A percentile compares a stretch with the other conserved stretches of the same genome.
Evolutionary conservation across 2,113 vertebrate genomes (phyloP).

Genomic region (Protobothrops mucrosquamatus): DNA sequence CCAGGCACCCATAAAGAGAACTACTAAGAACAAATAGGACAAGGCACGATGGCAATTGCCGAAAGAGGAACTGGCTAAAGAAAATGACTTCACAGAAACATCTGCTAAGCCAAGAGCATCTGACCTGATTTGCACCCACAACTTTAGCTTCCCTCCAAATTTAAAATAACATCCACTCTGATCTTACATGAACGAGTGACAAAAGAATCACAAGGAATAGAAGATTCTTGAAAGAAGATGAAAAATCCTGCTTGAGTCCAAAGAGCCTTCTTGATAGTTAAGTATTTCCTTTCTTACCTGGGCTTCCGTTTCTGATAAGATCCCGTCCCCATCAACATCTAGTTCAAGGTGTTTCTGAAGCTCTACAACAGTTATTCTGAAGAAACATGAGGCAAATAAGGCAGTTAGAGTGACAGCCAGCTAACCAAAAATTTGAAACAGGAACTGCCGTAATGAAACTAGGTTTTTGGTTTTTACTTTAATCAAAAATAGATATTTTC

Average conservation of each 20-base stretch:
- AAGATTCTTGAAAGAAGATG: not conserved
- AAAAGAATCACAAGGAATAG: not conserved
- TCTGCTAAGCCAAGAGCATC: not conserved
- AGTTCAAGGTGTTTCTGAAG: constrained; percentile 81
- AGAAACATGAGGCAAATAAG: not conserved
- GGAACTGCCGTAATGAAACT: not conserved
- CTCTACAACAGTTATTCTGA: constrained; percentile 77
- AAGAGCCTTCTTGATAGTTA: too few species aligned
- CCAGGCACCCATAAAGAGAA: not conserved
- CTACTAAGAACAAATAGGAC: not conserved
- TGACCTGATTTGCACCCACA: not conserved
- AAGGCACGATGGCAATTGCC: not conserved
- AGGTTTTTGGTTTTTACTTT: not conserved
- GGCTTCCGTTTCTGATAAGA: constrained; percentile 77
- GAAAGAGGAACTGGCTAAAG: not conserved
- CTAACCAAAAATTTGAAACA: not conserved
- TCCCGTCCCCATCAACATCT: constrained; percentile 78
- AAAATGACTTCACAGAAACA: not conserved
- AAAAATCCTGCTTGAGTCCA: not conserved
- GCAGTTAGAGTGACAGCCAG: not conserved
- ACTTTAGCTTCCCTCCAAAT: not conserved
- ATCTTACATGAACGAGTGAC: not conserved
- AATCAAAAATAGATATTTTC: not conserved
- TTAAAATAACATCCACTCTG: not conserved
- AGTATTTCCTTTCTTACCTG: constrained; percentile 67